Evolutionary conservation across 2,113 vertebrate genomes (phyloP), one percentile per base, ranked within the genome.

Genomic region (Dissostichus mawsoni): DNA sequence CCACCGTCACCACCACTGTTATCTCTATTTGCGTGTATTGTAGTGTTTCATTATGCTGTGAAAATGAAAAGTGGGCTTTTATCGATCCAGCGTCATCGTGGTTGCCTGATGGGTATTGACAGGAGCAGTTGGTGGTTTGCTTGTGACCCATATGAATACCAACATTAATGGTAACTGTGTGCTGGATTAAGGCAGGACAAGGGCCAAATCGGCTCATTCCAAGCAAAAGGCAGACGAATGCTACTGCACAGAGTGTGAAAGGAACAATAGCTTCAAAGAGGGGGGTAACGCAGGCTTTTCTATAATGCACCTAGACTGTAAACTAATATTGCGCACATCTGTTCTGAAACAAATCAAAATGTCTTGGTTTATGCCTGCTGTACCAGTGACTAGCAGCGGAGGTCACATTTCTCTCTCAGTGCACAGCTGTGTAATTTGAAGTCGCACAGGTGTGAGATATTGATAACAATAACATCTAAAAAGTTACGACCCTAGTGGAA

Each of bases 91-190:
- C 73, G 18, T 72, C 80, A 71, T 59, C 58, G 6, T 41, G 4
- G 33, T 12, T 41, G 58, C 6, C 66, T 80, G 87, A 83, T 88
- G 78, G 6, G 55, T 87, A 91, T 92, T 86, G 92, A 90, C 77
- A 51, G 79, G 52, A 59, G 69, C 69, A n/a, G 76, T 84, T 74
- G 86, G 85, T 85, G 83, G 80, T 65, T 12, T 64, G 76, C 16
- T 78, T 74, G 55, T 92, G 91, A 93, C 89, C 91, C 86, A 91
- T 62, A 91, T 93, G 73, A 63, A 74, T 6, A 18, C 52, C 20
- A 59, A 25, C 44, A 12, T 68, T 76, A 75, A 70, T 59, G 33
- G 72, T 68, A 55, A 64, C 25, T 41, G 64, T 56, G 53, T 75
- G 67, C 79, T 1, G 65, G 75, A 59, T 59, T 52, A 50, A 76